phyloP scores from a whole-genome alignment of 2,888 invertebrate genomes.

The Bellardia bayeri region DNA sequence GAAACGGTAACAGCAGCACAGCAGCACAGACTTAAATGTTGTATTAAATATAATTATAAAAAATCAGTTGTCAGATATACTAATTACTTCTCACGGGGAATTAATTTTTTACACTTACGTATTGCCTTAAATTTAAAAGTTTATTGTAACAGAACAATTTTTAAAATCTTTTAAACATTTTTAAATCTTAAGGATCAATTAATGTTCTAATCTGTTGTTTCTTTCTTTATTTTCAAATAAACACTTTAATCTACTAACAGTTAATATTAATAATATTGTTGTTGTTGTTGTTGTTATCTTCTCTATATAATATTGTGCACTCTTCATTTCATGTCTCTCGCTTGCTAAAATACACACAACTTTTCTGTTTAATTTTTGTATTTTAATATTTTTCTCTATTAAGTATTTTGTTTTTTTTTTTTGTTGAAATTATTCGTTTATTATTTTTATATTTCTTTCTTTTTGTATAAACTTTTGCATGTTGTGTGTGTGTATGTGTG shows the following conservation, averaged over 20 bases:
- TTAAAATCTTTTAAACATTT: too few species aligned
- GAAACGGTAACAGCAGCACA: too few species aligned
- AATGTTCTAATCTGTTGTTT: not conserved
- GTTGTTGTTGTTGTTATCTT: not conserved
- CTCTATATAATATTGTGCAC: conserved; percentile 33
- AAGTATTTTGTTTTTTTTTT: not conserved
- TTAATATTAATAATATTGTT: not conserved
- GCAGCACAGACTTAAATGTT: too few species aligned
- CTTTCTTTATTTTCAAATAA: not conserved
- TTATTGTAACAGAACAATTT: too few species aligned
- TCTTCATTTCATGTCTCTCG: not conserved
- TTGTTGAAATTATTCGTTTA: not conserved
- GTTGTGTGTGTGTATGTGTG: not conserved
- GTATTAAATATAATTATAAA: too few species aligned
- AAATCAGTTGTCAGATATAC: too few species aligned
- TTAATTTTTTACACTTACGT: too few species aligned
- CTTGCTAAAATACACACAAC: conserved; percentile 1
- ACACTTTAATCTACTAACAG: conserved; percentile 17
- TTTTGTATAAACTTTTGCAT: conserved; percentile 26
- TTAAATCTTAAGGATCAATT: conserved; percentile 1
- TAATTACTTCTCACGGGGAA: too few species aligned
- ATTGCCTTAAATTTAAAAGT: too few species aligned
- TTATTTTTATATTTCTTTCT: not conserved
- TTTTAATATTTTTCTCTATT: not conserved
- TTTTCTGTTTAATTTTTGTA: not conserved